These are phyloP conservation scores for Furcifer pardalis DNA, from an alignment of 2,797 vertebrate species.

Conservation along the genomic window DNA sequence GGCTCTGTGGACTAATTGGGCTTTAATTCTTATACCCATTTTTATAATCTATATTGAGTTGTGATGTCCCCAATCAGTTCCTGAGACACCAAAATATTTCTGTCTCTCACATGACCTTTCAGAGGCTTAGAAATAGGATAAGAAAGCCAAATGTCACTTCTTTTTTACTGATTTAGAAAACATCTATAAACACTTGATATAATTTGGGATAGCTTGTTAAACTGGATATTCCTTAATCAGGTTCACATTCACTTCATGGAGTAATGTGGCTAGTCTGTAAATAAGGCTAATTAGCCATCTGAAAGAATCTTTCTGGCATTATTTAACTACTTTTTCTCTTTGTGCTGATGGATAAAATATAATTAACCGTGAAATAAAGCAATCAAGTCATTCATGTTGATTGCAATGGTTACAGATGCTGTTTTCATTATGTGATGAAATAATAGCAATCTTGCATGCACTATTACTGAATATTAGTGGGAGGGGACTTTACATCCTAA, in stretches of 20 bases:
- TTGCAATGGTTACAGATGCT: slow-evolving; percentile 14
- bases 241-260: background rate
- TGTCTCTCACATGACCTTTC: background rate
- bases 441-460: no score
- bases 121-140: background rate
- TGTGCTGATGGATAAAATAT: background rate
- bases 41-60: background rate
- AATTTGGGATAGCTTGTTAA: background rate
- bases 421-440: background rate
- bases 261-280: slow-evolving; percentile 16
- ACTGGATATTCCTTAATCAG: background rate
- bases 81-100: background rate
- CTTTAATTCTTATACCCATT: background rate
- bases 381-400: background rate
- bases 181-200: background rate
- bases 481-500: no score
- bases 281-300: slow-evolving; percentile 23
- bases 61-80: background rate
- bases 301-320: background rate
- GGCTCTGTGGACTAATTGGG: background rate
- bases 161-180: background rate
- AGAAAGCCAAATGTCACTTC: background rate
- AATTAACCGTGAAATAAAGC: slow-evolving; percentile 15
- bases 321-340: background rate
- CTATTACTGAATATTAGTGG: no score